Percentiles rank a stretch among this genome's conserved stretches.
Conservation (phyloP, 1,140 invertebrate genomes). For the Scaptomyza montana region DNA sequence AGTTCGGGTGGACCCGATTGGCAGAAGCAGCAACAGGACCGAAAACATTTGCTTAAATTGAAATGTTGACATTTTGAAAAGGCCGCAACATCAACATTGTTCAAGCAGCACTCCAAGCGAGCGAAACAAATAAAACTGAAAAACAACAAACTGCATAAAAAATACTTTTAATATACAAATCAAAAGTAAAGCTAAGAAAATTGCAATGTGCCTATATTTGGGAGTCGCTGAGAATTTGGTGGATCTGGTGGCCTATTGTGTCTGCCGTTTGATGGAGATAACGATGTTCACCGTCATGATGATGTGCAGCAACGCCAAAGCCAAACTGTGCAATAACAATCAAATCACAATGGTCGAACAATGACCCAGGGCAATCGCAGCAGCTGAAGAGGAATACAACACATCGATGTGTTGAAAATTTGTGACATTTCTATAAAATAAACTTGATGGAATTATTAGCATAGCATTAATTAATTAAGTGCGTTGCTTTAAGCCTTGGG, state of each 20-base stretch:
- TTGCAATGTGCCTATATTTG: constrained; percentile 69
- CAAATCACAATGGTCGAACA: constrained; percentile 23
- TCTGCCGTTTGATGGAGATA: constrained; percentile 72
- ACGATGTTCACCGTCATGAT: constrained; percentile 70
- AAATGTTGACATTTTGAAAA: constrained; percentile 23
- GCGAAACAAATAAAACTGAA: neutral
- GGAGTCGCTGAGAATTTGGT: constrained; percentile 68
- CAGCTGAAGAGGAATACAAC: neutral
- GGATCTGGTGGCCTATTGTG: constrained; percentile 71
- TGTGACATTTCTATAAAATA: constrained; percentile 26
- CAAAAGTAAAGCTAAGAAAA: neutral
- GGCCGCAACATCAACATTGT: constrained; percentile 30
- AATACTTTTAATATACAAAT: neutral
- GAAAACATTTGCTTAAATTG: constrained; percentile 16
- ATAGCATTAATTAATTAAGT: constrained; percentile 21
- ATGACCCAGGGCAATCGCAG: constrained; percentile 18
- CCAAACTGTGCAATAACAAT: constrained; percentile 43
- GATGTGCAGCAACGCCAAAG: constrained; percentile 59
- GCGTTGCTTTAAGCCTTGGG: constrained; percentile 11
- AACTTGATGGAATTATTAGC: constrained; percentile 13
- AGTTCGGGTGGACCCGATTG: constrained; percentile 6
- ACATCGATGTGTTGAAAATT: constrained; percentile 14
- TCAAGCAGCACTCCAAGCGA: constrained; percentile 4
- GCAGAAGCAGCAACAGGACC: constrained; percentile 41
- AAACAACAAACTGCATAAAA: neutral